Evolutionary conservation across 2,797 vertebrate species (phyloP).

Genomic region (Apogon talboti): DNA sequence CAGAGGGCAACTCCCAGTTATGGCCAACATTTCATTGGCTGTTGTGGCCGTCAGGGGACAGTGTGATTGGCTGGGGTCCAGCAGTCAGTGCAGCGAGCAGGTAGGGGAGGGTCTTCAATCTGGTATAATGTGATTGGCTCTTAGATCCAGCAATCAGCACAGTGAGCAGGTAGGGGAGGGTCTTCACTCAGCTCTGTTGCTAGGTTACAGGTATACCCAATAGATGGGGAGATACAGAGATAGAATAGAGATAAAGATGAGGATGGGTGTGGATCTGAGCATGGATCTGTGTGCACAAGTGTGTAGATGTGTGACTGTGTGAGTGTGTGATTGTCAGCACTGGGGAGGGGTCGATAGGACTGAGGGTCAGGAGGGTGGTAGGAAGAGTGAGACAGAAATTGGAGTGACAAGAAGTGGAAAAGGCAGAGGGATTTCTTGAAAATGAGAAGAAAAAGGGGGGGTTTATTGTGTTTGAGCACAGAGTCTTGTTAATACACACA

Average conservation of each 20-base stretch:
- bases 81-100: conserved; percentile 79
- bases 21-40: conserved; percentile 70
- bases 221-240: conserved; percentile 83
- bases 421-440: conserved; percentile 30
- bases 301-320: conserved; percentile 23
- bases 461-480: conserved; percentile 19
- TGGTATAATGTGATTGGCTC: conserved; percentile 74
- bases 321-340: conserved; percentile 34
- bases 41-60: conserved; percentile 45
- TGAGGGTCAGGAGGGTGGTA: conserved; percentile 55
- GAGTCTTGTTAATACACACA: conserved; percentile 33
- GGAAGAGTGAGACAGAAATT: conserved; percentile 39
- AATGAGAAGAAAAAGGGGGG: conserved; percentile 17
- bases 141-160: conserved; percentile 74
- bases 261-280: conserved; percentile 70
- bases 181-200: conserved; percentile 85
- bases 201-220: conserved; percentile 89
- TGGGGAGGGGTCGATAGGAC: conserved; percentile 48
- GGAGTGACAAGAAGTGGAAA: conserved; percentile 32
- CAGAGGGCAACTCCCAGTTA: conserved; percentile 61
- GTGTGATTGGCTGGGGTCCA: conserved; percentile 65
- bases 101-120: conserved; percentile 80
- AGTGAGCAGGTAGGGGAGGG: conserved; percentile 82
- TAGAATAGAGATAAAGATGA: conserved; percentile 78
- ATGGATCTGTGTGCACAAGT: conserved; percentile 14